A percentile compares a stretch with the other conserved stretches of the same genome.
Conservation (phyloP, 2,797 vertebrate species). For the Myotis findleyi region DNA sequence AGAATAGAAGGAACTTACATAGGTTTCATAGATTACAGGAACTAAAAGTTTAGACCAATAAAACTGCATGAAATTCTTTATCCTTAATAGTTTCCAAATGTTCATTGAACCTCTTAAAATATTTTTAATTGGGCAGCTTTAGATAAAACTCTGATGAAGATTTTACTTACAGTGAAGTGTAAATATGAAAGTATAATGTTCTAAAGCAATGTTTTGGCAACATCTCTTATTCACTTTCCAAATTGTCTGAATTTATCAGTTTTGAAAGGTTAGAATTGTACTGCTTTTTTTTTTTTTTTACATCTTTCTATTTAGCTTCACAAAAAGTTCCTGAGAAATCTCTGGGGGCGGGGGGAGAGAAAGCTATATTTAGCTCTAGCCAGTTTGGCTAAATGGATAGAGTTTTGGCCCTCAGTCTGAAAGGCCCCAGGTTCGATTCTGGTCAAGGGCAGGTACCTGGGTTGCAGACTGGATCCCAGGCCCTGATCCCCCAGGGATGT, state of each 20-base stretch:
- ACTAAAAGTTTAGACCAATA: not conserved
- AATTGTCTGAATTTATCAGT: not conserved
- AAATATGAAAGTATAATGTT: not conserved
- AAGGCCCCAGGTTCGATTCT: no score
- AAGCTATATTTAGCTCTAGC: no score
- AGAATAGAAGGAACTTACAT: not conserved
- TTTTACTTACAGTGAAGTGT: not conserved
- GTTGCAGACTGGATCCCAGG: no score
- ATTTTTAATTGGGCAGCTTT: not conserved
- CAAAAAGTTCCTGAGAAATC: not conserved
- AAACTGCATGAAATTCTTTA: not conserved
- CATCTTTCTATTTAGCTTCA: not conserved
- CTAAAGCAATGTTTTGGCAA: not conserved
- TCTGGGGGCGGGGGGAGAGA: fast-evolving
- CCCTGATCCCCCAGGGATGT: no score
- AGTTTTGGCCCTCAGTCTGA: no score
- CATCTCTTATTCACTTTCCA: not conserved
- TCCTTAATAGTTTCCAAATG: not conserved
- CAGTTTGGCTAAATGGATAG: no score
- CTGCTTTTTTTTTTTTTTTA: not conserved
- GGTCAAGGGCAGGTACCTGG: no score
- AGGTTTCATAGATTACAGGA: not conserved
- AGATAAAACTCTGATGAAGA: not conserved
- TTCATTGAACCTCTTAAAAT: not conserved
- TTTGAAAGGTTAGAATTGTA: not conserved